Evolutionary conservation across 2,113 vertebrate species (phyloP).

Genomic region (Prolemur simus): DNA sequence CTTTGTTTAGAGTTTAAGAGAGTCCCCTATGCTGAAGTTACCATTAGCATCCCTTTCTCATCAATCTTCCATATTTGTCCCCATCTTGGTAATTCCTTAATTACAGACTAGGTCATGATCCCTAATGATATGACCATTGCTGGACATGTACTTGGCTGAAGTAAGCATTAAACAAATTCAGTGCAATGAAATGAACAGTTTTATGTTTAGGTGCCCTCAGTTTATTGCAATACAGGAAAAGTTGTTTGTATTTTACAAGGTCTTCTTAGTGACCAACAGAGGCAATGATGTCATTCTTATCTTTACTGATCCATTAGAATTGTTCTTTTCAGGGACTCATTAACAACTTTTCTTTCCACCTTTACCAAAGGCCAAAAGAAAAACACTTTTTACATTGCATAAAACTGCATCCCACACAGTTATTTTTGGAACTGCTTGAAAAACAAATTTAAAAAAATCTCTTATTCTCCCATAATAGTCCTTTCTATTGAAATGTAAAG

Average conservation of each 20-base stretch:
- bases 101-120: neutral
- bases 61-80: neutral
- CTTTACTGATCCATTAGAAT: neutral
- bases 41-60: neutral
- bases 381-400: neutral
- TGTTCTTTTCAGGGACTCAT: neutral
- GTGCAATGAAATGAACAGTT: neutral
- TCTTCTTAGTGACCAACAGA: neutral
- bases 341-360: neutral
- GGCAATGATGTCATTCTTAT: rapidly evolving
- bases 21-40: neutral
- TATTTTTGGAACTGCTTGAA: neutral
- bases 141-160: neutral
- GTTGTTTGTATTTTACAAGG: neutral
- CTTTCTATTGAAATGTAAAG: neutral
- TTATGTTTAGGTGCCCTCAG: neutral
- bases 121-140: neutral
- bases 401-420: neutral
- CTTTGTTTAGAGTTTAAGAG: neutral
- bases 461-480: neutral
- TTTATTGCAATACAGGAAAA: neutral
- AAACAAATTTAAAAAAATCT: neutral
- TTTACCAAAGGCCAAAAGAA: neutral
- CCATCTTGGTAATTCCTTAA: neutral
- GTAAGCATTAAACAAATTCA: neutral